Conservation (phyloP, 2,113 vertebrate species). For the human (Homo sapiens) region GRCh38 chr18:43183001-43183500, state of each 20-base stretch:
- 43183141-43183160: neutral
- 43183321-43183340: neutral
- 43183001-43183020: neutral
- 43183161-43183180: neutral
- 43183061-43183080: neutral
- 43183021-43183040: neutral
- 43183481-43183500: neutral
- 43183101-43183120: neutral
- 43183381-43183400: neutral
- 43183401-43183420: neutral
- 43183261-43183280: neutral
- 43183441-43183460: neutral
- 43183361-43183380: neutral
- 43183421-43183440: neutral
- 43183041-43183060: too few relatives aligned
- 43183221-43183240: neutral
- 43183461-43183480: neutral
- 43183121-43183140: neutral
- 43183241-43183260: neutral
- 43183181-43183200: neutral
- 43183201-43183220: neutral
- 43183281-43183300: neutral
- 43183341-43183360: neutral
- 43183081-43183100: neutral
- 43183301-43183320: neutral